Evolutionary conservation across 2,113 vertebrate species (phyloP), one percentile per base, ranked within the genome.

Genomic region (Lucifuga dentata): DNA sequence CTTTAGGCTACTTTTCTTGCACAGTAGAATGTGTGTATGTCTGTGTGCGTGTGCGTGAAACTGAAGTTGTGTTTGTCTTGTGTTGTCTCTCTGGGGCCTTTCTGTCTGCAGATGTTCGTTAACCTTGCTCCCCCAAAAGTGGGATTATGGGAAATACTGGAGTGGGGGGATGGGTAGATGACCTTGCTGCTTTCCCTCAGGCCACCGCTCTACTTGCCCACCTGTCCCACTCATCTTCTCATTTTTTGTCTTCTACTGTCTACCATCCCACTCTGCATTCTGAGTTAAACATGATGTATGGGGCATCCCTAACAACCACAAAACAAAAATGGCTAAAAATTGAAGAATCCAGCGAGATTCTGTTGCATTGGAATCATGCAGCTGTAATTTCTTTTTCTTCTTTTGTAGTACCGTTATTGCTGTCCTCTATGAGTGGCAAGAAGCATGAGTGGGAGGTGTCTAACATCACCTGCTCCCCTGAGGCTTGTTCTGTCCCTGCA

Each of bases 401-500:
- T 35, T 69, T 36, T 43, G 16, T 56, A 21, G 35, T 48, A 38
- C 15, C 35, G 17, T 11, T 2, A 20, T 21, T 35, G 2, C 32
- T 53, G 52, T 46, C 9, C 53, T 45, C 15, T 45, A 43, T 12
- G 21, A 68, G 36, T 40, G 66, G 49, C 20, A 15, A 45, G 43
- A n/a, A 69, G 45, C 43, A 57, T 73, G 33, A 49, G 48, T 68
- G 55, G 58, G 40, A 67, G 55, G 69, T 3, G 5, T 19, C 1
- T 5, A 58, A 49, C 58, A 65, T 81, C 65, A 83, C 81, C 87
- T 83, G 77, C 59, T 76, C 35, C 74, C 78, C 59, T 20, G 51
- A 60, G 82, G 84, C 82, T 60, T 73, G 66, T 87, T 78, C 75
- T 11, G 67, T 79, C 68, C 72, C 73, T 61, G 50, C 13, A 59